phyloP scores from a whole-genome alignment of 1,140 invertebrate species.

The Drosophila athabasca region DNA sequence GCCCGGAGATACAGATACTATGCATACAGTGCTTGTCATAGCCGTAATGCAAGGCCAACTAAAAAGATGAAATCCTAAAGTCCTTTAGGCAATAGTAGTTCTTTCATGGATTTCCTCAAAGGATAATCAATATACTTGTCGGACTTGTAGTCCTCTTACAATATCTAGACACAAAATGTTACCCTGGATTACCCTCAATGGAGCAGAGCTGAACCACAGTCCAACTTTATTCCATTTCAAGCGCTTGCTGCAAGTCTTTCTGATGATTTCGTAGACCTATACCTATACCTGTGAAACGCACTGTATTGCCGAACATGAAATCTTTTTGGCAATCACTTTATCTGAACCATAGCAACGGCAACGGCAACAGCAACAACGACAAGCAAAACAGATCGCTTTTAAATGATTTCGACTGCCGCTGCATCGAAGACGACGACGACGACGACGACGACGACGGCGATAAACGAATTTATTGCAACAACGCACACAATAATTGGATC shows the following conservation, averaged over 20 bases:
- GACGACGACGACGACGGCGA: conserved; percentile 65
- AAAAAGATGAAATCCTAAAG: too few species aligned
- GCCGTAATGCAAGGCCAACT: conserved; percentile 4
- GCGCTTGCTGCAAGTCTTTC: too few species aligned
- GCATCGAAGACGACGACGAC: neutral
- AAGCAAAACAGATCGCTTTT: conserved; percentile 69
- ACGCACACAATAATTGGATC: conserved; percentile 79
- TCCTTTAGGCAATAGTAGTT: too few species aligned
- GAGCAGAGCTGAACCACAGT: too few species aligned
- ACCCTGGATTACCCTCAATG: too few species aligned
- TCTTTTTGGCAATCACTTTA: conserved; percentile 54
- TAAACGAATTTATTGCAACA: conserved; percentile 83
- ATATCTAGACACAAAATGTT: too few species aligned
- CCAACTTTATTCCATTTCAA: too few species aligned
- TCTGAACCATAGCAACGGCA: conserved; percentile 25
- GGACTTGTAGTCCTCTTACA: too few species aligned
- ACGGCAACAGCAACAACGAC: conserved; percentile 21
- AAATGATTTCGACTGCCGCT: conserved; percentile 76
- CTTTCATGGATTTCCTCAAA: too few species aligned
- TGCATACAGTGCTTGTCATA: conserved; percentile 7
- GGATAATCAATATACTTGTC: too few species aligned
- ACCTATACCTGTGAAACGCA: neutral
- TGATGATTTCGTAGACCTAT: too few species aligned
- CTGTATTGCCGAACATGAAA: conserved; percentile 14
- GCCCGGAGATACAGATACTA: conserved; percentile 5